Conservation (phyloP, 2,113 vertebrate species). For the Hypocryptadius cinnamomeus region DNA sequence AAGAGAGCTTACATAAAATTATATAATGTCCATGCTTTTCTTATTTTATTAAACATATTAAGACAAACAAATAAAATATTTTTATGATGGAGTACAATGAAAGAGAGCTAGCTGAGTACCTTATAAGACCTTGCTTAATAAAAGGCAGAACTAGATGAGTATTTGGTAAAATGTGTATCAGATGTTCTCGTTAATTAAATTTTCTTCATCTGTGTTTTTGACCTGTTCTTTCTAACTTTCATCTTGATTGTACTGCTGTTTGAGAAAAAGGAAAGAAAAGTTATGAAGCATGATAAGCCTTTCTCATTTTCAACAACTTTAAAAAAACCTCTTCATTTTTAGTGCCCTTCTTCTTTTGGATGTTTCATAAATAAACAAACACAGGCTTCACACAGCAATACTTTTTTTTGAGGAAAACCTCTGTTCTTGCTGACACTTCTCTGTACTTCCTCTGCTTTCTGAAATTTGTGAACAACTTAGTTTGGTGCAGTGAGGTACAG, state of each 20-base stretch:
- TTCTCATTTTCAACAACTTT: not conserved
- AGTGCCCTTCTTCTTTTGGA: not conserved
- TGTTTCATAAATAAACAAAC: not conserved
- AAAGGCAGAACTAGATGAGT: not conserved
- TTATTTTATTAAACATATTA: not conserved
- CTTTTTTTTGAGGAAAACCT: not conserved
- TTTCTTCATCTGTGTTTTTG: not conserved
- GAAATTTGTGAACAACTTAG: not conserved
- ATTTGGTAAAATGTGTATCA: not conserved
- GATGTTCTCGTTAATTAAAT: not conserved
- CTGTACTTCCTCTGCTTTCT: not conserved
- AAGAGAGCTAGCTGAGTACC: not conserved
- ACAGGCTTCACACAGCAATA: not conserved
- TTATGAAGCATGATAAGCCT: not conserved
- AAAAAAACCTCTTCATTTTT: not conserved
- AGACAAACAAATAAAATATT: not conserved
- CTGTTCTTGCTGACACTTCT: not conserved
- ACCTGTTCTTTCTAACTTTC: not conserved
- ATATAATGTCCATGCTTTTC: not conserved
- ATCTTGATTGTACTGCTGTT: not conserved
- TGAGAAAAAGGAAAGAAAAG: not conserved
- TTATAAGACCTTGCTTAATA: not conserved
- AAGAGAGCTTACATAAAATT: not conserved
- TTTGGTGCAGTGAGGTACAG: not conserved
- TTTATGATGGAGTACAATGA: not conserved